phyloP scores from a whole-genome alignment of 2,888 invertebrate species.

The Lasioglossum malachurum region DNA sequence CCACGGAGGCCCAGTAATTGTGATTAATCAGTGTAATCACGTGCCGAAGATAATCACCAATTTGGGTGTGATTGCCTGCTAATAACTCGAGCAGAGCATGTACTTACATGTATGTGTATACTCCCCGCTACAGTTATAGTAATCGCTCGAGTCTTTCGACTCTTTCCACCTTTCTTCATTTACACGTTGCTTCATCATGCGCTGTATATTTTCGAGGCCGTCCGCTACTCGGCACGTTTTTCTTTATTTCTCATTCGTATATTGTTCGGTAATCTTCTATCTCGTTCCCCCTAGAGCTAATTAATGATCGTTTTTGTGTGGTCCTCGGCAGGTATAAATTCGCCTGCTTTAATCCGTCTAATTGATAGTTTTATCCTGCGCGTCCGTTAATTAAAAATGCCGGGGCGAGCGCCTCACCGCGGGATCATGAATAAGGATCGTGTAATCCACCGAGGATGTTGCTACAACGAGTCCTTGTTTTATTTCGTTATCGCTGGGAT shows the following conservation, averaged over 20 bases:
- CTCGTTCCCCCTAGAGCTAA: not conserved
- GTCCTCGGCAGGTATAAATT: not conserved
- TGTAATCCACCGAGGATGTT: slow-evolving; percentile 1
- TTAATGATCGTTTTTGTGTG: not conserved
- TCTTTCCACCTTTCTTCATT: slow-evolving; percentile 11
- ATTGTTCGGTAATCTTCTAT: not conserved
- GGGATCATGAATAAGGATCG: not conserved
- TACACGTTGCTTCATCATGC: slow-evolving; percentile 19
- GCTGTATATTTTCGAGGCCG: slow-evolving; percentile 31
- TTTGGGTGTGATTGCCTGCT: not conserved
- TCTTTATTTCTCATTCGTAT: not conserved
- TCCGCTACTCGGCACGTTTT: slow-evolving; percentile 24
- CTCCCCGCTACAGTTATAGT: not conserved
- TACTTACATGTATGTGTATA: not conserved
- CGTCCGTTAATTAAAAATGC: not conserved
- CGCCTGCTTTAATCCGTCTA: not conserved
- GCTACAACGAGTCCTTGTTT: slow-evolving; percentile 6
- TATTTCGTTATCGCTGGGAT: not conserved
- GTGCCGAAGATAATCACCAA: slow-evolving; percentile 4
- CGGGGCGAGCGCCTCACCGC: not conserved
- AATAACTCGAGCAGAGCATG: not conserved
- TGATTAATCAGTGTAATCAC: slow-evolving; percentile 3
- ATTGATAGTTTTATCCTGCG: not conserved
- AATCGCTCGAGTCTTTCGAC: not conserved
- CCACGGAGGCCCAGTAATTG: not conserved